Evolutionary conservation across 2,888 invertebrate species (phyloP), one percentile per base, ranked within the genome.

Genomic region (Parelbella ahira): DNA sequence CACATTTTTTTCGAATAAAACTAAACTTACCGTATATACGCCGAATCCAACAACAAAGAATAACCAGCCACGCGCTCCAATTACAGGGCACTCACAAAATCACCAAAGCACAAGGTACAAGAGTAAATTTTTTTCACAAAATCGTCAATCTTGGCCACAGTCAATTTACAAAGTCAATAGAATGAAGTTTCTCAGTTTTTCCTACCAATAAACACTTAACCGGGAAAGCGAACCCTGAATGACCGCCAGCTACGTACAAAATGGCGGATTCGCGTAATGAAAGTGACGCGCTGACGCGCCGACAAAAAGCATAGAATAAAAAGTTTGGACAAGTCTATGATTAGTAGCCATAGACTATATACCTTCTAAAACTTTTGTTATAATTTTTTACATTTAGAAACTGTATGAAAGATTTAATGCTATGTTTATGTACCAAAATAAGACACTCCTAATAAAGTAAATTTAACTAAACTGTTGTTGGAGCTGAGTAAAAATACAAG

Each of bases 221-320:
- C 69, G 72, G 73, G 72, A 77, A 75, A 79, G 73, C 78, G 70
- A 73, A 75, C 69, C 79, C 68, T 70, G 75, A 79, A 78, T 78
- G 81, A 82, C 88, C 83, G 84, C 88, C 84, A 83, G 83, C 86
- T 74, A 83, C 84, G 80, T 86, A 84, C 88, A 88, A 88, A 88
- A 88, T 88, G 88, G 88, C 88, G 87, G 88, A 86, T 83, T 80
- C 76, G 78, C 78, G 82, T 79, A 83, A 80, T 73, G 79, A 80
- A 81, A 82, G 82, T 83, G 86, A 86, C 84, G 86, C 84, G 82
- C 73, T 79, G 81, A 80, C 77, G 79, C 80, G 80, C 81, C 74
- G 77, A 73, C 67, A 68, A 63, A 65, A 51, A 53, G 62, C 68
- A 74, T 67, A 67, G 68, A 63, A 50, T 42, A 52, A 59, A 60